Evolutionary conservation across 2,113 vertebrate species (phyloP).

Genomic region (Vidua chalybeata): DNA sequence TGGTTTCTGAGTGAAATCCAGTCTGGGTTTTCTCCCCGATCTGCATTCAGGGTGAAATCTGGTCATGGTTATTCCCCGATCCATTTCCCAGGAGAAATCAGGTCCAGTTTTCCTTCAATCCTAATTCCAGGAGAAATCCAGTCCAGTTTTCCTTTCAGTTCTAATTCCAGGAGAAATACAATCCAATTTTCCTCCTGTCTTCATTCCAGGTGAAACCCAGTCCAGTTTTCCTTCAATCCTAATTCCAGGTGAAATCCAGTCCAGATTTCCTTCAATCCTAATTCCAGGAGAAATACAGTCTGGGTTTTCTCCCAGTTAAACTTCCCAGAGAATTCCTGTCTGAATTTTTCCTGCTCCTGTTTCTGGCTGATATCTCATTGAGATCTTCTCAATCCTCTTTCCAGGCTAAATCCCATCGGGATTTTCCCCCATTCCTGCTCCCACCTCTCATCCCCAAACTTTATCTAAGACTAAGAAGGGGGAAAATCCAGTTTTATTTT

Average conservation of each 20-base stretch:
- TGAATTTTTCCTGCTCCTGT: rapidly evolving
- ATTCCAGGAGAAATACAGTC: neutral
- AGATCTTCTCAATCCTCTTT: rapidly evolving
- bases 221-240: neutral
- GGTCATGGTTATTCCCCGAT: rapidly evolving
- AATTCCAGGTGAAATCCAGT: neutral
- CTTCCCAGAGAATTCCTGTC: neutral
- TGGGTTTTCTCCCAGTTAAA: rapidly evolving
- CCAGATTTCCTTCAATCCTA: rapidly evolving
- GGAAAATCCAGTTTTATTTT: neutral
- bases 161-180: rapidly evolving
- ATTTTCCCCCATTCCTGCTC: neutral
- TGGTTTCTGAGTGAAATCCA: neutral
- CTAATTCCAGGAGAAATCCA: neutral
- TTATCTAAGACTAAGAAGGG: neutral
- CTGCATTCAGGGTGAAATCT: neutral
- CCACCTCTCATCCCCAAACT: neutral
- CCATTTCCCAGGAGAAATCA: neutral
- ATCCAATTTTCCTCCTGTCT: rapidly evolving
- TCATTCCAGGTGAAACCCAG: neutral
- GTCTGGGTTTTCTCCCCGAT: neutral
- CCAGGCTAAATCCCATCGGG: neutral
- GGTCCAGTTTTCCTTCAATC: rapidly evolving
- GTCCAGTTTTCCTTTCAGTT: rapidly evolving
- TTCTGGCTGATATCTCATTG: neutral